phyloP scores from a whole-genome alignment of 2,888 invertebrate species.

The Drosophila parthenogenetica region DNA sequence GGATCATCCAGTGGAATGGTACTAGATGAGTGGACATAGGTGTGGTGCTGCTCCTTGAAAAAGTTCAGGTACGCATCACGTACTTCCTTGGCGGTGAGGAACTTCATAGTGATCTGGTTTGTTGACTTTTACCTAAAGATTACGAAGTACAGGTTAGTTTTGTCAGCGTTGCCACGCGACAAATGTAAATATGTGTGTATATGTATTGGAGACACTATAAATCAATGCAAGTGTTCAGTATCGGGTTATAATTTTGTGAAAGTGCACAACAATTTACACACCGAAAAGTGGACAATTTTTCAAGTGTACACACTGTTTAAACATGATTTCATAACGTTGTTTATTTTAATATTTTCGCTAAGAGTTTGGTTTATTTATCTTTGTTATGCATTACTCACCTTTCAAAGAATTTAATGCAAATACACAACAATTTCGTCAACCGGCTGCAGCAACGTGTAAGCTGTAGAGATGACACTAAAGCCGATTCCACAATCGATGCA shows the following conservation, averaged over 20 bases:
- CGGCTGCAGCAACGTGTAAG: conserved; percentile 72
- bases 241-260: conserved; percentile 54
- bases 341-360: conserved; percentile 6
- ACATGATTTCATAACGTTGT: conserved; percentile 4
- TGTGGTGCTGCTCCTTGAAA: conserved; percentile 94
- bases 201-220: conserved; percentile 3
- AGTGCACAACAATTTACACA: conserved; percentile 47
- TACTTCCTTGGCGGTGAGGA: conserved; percentile 89
- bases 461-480: conserved; percentile 9
- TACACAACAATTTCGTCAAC: conserved; percentile 71
- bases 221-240: conserved; percentile 22
- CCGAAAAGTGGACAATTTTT: conserved; percentile 46
- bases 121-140: conserved; percentile 7
- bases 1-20: conserved; percentile 99
- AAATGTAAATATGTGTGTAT: conserved; percentile 19
- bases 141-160: conserved; percentile 35
- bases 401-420: conserved; percentile 56
- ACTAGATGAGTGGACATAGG: conserved; percentile 98
- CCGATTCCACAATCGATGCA: too few relatives aligned
- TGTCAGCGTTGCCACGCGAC: conserved; percentile 69
- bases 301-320: conserved; percentile 4
- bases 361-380: not conserved
- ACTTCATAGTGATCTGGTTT: conserved; percentile 62
- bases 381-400: conserved; percentile 64
- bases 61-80: conserved; percentile 95